phyloP scores from a whole-genome alignment of 2,797 vertebrate genomes.

The Nannoperca obscura region DNA sequence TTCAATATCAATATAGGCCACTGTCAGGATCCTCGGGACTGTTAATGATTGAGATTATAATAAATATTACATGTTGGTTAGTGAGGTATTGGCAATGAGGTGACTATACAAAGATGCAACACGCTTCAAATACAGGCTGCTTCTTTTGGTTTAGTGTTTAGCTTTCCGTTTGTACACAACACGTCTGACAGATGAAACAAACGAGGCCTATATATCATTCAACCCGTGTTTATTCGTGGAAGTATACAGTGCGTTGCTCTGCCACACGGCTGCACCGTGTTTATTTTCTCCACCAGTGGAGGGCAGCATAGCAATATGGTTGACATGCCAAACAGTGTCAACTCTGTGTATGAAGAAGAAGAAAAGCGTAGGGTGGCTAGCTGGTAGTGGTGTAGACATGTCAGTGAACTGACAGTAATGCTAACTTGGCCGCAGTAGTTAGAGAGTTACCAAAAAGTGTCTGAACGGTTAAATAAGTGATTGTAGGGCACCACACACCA shows the following conservation, averaged over 20 bases:
- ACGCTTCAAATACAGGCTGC: not conserved
- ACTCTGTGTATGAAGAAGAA: slow-evolving; percentile 54
- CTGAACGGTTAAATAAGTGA: not conserved
- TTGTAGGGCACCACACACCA: not conserved
- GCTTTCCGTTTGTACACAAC: not conserved
- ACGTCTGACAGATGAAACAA: not conserved
- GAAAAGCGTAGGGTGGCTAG: slow-evolving; percentile 34
- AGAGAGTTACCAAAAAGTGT: slow-evolving; percentile 52
- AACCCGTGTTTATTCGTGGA: not conserved
- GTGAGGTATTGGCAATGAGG: not conserved
- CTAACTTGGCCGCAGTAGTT: slow-evolving; percentile 57
- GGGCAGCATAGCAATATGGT: slow-evolving; percentile 20
- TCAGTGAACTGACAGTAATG: slow-evolving; percentile 48
- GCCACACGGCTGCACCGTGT: too few relatives aligned
- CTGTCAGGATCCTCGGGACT: not conserved
- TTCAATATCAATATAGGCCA: not conserved
- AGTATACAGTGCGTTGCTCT: not conserved
- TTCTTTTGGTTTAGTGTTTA: slow-evolving; percentile 4
- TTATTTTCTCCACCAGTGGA: slow-evolving; percentile 40
- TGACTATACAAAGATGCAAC: not conserved
- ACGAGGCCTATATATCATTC: not conserved
- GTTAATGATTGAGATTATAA: slow-evolving; percentile 16
- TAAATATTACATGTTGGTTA: not conserved
- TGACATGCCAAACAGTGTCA: not conserved
- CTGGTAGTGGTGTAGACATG: slow-evolving; percentile 51